Evolutionary conservation across 2,797 vertebrate species (phyloP).

Genomic region (Acanthurus leucopareius): DNA sequence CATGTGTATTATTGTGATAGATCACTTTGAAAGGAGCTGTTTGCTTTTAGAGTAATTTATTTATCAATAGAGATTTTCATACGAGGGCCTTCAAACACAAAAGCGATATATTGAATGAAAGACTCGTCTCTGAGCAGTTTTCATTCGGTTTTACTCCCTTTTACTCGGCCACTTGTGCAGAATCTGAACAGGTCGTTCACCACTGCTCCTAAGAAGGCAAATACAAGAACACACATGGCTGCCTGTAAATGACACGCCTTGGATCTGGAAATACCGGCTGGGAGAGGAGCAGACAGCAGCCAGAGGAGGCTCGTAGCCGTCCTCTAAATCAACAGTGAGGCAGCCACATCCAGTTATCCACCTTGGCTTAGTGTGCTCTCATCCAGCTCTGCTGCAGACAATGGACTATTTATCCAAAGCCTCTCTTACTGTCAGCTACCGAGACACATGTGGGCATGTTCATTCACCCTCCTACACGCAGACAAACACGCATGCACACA

Average conservation of each 20-base stretch:
- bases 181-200: constrained; percentile 3
- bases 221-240: constrained; percentile 18
- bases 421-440: constrained; percentile 43
- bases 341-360: constrained; percentile 51
- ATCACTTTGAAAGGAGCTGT: too few species aligned
- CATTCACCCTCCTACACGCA: constrained; percentile 49
- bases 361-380: constrained; percentile 24
- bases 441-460: constrained; percentile 57
- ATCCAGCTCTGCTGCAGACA: constrained; percentile 53
- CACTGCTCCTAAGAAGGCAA: constrained; percentile 18
- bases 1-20: too few species aligned
- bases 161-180: too few species aligned
- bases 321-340: constrained; percentile 67
- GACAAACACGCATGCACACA: not conserved
- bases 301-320: constrained; percentile 51
- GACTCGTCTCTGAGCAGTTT: too few species aligned
- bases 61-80: too few species aligned
- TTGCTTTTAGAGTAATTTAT: too few species aligned
- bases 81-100: too few species aligned
- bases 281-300: constrained; percentile 39
- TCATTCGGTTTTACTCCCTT: too few species aligned
- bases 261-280: constrained; percentile 74
- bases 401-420: constrained; percentile 50
- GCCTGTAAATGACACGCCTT: constrained; percentile 42
- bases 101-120: too few species aligned